Percentiles rank a stretch among this genome's conserved stretches.
Evolutionary conservation across 2,113 vertebrate genomes (phyloP).

Genomic region (Psettodes erumei): DNA sequence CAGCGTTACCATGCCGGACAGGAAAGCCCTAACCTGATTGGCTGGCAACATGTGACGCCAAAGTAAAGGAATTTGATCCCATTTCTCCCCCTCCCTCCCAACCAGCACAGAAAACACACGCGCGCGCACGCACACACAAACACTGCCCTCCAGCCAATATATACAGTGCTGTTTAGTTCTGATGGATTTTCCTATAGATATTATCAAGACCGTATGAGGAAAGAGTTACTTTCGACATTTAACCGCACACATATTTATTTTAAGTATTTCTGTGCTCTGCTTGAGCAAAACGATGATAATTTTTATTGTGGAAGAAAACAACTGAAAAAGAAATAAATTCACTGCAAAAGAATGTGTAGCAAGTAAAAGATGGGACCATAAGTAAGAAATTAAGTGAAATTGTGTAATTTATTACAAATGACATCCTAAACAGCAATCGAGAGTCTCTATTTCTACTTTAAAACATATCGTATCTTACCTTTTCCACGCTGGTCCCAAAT

Average conservation of each 20-base stretch:
- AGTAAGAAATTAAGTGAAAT: not conserved
- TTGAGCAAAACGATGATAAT: not conserved
- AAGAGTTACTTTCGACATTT: not conserved
- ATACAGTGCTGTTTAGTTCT: constrained; percentile 10
- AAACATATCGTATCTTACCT: constrained; percentile 3
- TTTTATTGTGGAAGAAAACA: not conserved
- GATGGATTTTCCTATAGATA: constrained; percentile 13
- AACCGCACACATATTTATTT: not conserved
- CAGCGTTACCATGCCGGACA: constrained; percentile 12
- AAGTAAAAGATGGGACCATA: not conserved
- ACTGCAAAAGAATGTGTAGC: not conserved
- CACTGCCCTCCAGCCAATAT: constrained; percentile 19
- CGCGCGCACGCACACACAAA: constrained; percentile 1
- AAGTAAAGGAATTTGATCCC: constrained; percentile 71
- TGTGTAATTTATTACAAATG: not conserved
- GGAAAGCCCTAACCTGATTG: constrained; percentile 65
- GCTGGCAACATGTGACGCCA: constrained; percentile 68
- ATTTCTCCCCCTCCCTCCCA: not conserved
- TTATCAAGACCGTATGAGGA: not conserved
- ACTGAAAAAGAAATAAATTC: not conserved
- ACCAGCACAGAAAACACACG: constrained; percentile 25
- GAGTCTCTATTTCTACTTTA: not conserved
- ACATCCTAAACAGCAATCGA: not conserved
- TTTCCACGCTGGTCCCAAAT: not conserved
- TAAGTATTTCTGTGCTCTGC: not conserved